Evolutionary conservation across 2,797 vertebrate genomes (phyloP).

Genomic region (Tiaroga cobitis): DNA sequence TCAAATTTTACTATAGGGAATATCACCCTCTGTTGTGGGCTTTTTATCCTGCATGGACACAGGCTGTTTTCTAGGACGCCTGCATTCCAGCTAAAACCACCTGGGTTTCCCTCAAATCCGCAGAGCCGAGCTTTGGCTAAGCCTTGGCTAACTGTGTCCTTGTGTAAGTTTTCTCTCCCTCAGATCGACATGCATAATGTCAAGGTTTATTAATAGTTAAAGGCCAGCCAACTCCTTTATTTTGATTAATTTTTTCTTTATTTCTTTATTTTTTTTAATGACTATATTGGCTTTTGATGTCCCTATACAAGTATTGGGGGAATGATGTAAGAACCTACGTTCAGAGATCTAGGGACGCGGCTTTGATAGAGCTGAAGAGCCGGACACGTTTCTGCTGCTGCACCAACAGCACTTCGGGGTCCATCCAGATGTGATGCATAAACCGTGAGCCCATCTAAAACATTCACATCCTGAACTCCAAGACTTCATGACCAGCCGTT

Average conservation of each 20-base stretch:
- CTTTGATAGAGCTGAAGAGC: slow-evolving; percentile 29
- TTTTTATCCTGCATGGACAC: slow-evolving; percentile 43
- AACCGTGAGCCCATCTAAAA: not conserved
- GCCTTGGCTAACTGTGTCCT: slow-evolving; percentile 39
- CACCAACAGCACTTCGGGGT: slow-evolving; percentile 19
- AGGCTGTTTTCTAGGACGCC: slow-evolving; percentile 61
- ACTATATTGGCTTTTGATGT: slow-evolving; percentile 18
- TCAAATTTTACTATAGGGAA: slow-evolving; percentile 43
- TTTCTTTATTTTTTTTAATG: slow-evolving; percentile 17
- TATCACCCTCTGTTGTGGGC: slow-evolving; percentile 29
- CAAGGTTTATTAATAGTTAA: slow-evolving; percentile 52
- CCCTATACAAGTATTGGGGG: not conserved
- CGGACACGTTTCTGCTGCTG: slow-evolving; percentile 3
- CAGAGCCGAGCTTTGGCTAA: slow-evolving; percentile 44
- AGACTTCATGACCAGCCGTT: not conserved
- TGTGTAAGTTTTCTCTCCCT: slow-evolving; percentile 31
- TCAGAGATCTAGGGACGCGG: not conserved
- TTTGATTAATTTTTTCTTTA: slow-evolving; percentile 22
- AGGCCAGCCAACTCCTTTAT: slow-evolving; percentile 36
- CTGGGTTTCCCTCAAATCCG: slow-evolving; percentile 55
- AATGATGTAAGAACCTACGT: slow-evolving; percentile 31
- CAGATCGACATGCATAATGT: slow-evolving; percentile 27
- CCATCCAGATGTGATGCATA: not conserved
- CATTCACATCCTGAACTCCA: slow-evolving; percentile 22
- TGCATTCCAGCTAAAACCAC: slow-evolving; percentile 53